These are phyloP conservation scores for Forbesichthys agassizii DNA, from an alignment of 2,113 vertebrate genomes.

Conservation along the genomic window DNA sequence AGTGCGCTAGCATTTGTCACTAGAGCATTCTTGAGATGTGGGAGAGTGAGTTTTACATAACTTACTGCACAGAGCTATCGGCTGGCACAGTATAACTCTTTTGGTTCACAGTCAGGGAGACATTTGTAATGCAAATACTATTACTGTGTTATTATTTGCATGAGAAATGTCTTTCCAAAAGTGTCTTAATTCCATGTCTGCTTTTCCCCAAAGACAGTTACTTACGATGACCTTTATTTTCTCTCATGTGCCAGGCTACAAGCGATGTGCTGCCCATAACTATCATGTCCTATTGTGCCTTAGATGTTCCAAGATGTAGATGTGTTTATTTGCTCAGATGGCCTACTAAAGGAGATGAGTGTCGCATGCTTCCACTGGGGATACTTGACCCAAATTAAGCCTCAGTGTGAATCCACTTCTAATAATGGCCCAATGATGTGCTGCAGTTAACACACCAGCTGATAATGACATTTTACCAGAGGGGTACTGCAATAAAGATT, in stretches of 20 bases:
- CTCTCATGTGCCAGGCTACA: background rate
- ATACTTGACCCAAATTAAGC: conserved; percentile 73
- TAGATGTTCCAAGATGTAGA: conserved; percentile 11
- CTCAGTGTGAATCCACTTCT: conserved; percentile 62
- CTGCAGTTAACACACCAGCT: conserved; percentile 30
- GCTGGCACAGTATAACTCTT: background rate
- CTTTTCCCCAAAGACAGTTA: too few species aligned
- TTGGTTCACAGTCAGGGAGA: background rate
- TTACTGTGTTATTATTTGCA: conserved; percentile 24
- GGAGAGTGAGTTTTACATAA: too few species aligned
- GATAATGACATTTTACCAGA: conserved; percentile 23
- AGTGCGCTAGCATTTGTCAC: too few species aligned
- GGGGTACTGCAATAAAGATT: background rate
- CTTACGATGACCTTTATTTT: background rate
- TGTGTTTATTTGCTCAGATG: conserved; percentile 59
- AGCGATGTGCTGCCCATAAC: background rate
- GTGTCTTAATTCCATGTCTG: background rate
- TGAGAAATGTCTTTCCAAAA: conserved; percentile 27
- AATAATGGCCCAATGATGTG: conserved; percentile 54
- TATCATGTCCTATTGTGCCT: background rate
- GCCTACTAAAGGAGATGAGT: conserved; percentile 55
- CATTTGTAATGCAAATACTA: too few species aligned
- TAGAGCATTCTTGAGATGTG: too few species aligned
- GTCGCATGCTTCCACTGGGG: conserved; percentile 48
- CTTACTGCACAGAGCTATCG: too few species aligned